phyloP scores from a whole-genome alignment of 2,888 invertebrate species.

The Enchytraeus crypticus region DNA sequence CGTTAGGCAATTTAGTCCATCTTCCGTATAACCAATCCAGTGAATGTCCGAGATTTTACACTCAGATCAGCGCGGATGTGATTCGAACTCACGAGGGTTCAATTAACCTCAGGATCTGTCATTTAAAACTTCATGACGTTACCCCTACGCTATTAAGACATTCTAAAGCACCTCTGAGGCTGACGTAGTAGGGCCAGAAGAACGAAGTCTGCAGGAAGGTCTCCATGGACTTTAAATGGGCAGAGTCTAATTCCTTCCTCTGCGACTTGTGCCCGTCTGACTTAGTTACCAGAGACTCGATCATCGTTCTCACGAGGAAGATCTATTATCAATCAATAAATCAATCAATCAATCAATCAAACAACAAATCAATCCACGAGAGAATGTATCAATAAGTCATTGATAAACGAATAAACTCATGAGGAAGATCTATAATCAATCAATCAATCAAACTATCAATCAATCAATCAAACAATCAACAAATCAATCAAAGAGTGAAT shows the following conservation, averaged over 20 bases:
- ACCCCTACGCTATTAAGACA: too few species aligned
- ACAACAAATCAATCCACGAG: background rate
- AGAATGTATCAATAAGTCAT: background rate
- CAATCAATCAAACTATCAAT: background rate
- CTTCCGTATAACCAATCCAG: too few species aligned
- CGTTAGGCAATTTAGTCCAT: too few species aligned
- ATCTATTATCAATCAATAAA: background rate
- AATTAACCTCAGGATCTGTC: too few species aligned
- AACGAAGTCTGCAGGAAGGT: slow-evolving; percentile 21
- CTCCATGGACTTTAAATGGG: slow-evolving; percentile 23
- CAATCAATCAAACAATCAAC: background rate
- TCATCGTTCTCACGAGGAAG: slow-evolving; percentile 84
- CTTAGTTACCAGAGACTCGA: slow-evolving; percentile 91
- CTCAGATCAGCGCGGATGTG: too few species aligned
- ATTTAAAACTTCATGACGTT: too few species aligned
- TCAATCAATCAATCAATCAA: background rate
- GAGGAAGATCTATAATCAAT: slow-evolving; percentile 50
- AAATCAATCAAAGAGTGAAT: background rate
- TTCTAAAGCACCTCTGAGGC: slow-evolving; percentile 25
- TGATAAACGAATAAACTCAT: slow-evolving; percentile 16
- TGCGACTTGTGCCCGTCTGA: slow-evolving; percentile 15
- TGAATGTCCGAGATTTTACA: too few species aligned
- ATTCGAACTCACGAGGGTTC: too few species aligned
- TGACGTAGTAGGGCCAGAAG: slow-evolving; percentile 27
- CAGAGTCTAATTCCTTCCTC: slow-evolving; percentile 26